Evolutionary conservation across 1,140 invertebrate species (phyloP).

Genomic region (Lucilia sericata): DNA sequence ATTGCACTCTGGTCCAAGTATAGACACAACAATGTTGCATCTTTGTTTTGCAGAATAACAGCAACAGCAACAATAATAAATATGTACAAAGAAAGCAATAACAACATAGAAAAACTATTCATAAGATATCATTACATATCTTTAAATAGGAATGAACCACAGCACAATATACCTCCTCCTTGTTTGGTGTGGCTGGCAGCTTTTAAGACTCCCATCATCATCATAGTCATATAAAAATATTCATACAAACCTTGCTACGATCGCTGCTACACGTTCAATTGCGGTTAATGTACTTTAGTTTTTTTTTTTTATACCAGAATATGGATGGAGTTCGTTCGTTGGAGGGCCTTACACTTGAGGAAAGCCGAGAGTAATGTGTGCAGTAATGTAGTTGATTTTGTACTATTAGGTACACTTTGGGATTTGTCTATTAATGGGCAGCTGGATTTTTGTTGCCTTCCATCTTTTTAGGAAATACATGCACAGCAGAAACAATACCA

Average conservation of each 20-base stretch:
- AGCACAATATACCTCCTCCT: slow-evolving; percentile 19
- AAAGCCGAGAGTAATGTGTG: not conserved
- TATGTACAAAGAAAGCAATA: not conserved
- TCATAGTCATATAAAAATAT: not conserved
- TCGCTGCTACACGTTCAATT: not conserved
- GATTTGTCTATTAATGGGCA: slow-evolving; percentile 14
- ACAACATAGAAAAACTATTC: not conserved
- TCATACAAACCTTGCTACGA: not conserved
- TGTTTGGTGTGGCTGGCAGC: not conserved
- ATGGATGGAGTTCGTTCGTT: not conserved
- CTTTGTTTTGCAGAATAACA: slow-evolving; percentile 10
- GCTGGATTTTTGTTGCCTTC: not conserved
- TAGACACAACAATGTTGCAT: slow-evolving; percentile 10
- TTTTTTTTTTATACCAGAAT: slow-evolving; percentile 1
- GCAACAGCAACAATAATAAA: not conserved
- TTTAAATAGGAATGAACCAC: slow-evolving; percentile 5
- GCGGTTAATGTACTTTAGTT: slow-evolving; percentile 18
- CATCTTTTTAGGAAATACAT: not conserved
- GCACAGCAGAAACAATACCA: not conserved
- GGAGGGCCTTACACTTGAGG: not conserved
- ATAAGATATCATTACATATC: slow-evolving; percentile 29
- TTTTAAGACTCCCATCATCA: too few relatives aligned
- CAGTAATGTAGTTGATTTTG: not conserved
- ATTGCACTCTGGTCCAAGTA: not conserved
- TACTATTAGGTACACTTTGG: not conserved